These are phyloP conservation scores for Oxycera nigricornis DNA, from an alignment of 2,888 invertebrate genomes.

Conservation along the genomic window DNA sequence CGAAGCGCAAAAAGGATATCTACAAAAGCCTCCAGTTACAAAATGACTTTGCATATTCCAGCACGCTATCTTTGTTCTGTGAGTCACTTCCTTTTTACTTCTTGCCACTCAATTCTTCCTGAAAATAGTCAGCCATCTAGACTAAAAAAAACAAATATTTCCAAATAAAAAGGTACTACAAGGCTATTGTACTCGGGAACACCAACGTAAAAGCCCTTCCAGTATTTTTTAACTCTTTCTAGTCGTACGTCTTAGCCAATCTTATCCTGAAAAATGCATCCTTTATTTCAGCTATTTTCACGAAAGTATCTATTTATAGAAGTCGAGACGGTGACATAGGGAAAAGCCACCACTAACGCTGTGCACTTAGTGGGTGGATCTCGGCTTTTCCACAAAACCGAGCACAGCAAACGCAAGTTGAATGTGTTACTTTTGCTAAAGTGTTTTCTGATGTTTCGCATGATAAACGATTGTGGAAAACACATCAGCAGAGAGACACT, in stretches of 20 bases:
- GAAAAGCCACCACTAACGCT: not conserved
- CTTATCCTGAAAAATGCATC: not conserved
- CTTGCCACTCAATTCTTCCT: too few species aligned
- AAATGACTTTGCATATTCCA: too few species aligned
- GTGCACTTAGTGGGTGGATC: constrained; percentile 11
- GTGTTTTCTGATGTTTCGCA: constrained; percentile 43
- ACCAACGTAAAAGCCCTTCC: not conserved
- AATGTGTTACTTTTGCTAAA: constrained; percentile 38
- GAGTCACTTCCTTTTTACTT: too few species aligned
- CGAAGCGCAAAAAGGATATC: too few species aligned
- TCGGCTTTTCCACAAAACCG: not conserved
- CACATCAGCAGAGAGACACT: not conserved
- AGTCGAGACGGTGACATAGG: too few species aligned
- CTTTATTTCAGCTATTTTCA: not conserved
- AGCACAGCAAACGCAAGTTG: constrained; percentile 1
- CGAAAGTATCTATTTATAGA: too few species aligned
- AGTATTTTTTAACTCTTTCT: not conserved
- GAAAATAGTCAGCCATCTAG: not conserved
- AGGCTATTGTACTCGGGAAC: not conserved
- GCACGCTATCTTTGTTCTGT: too few species aligned
- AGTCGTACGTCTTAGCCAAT: not conserved
- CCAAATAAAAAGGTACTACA: not conserved
- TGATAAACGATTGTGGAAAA: constrained; percentile 37
- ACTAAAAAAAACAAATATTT: not conserved
- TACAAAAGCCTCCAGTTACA: too few species aligned